Percentiles rank a stretch among this genome's conserved stretches.
Conservation (phyloP, 1,140 invertebrate species). For the Nylanderia fulva region DNA sequence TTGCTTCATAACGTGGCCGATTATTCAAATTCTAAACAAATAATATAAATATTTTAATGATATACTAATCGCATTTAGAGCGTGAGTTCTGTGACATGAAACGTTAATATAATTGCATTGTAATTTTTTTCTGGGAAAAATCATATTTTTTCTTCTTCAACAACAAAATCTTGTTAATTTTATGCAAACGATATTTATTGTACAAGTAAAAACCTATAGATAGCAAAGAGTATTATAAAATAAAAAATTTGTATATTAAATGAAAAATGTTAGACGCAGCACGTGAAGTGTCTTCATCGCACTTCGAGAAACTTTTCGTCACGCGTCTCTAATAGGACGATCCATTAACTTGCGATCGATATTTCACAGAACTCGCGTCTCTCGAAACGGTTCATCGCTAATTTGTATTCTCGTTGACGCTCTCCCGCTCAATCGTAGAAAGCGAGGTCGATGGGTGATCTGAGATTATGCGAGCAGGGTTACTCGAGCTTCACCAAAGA, state of each 20-base stretch:
- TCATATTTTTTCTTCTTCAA: neutral
- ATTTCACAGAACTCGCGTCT: conserved; percentile 55
- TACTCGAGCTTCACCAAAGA: conserved; percentile 81
- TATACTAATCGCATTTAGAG: conserved; percentile 63
- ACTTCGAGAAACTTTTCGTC: no score
- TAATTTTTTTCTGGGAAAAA: neutral
- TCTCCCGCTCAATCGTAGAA: conserved; percentile 78
- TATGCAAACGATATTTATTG: neutral
- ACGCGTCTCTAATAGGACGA: neutral
- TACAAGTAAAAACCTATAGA: neutral
- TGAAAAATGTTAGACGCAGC: neutral
- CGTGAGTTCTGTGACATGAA: conserved; percentile 56
- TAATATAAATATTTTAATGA: conserved; percentile 59
- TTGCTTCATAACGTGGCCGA: conserved; percentile 62
- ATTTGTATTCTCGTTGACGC: conserved; percentile 68
- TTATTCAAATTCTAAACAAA: conserved; percentile 34
- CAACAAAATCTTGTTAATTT: conserved; percentile 1
- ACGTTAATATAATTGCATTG: conserved; percentile 2
- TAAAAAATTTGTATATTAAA: no score
- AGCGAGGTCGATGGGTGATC: conserved; percentile 84
- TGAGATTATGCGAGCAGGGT: conserved; percentile 80
- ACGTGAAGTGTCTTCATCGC: neutral
- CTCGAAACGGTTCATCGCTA: conserved; percentile 59
- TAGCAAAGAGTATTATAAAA: neutral
- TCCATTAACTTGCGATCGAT: conserved; percentile 14